A percentile compares a stretch with the other conserved stretches of the same genome.
Conservation (phyloP, 92 coral and sea anemone species). For the Diadumene lineata region DNA sequence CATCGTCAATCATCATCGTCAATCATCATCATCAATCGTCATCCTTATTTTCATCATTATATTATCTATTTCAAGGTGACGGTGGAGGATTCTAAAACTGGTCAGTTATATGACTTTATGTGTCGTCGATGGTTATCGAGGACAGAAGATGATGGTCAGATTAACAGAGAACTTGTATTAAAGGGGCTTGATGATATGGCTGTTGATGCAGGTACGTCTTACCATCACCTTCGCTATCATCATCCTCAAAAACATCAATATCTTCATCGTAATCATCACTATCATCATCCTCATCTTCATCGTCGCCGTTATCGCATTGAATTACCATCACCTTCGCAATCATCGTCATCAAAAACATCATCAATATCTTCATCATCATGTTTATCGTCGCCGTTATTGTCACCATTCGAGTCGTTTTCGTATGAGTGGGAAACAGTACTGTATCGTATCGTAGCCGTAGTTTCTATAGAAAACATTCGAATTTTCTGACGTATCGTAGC, state of each 20-base stretch:
- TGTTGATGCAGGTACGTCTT: constrained; percentile 51
- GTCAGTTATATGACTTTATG: constrained; percentile 74
- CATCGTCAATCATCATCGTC: background rate
- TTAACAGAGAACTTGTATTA: constrained; percentile 76
- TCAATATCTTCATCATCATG: background rate
- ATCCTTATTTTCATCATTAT: background rate
- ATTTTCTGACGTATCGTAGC: too few relatives aligned
- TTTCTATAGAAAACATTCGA: too few relatives aligned
- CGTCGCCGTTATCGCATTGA: background rate
- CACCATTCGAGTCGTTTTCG: too few relatives aligned
- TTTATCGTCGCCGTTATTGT: background rate
- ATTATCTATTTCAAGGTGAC: constrained; percentile 53
- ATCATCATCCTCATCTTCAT: background rate
- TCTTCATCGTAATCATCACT: background rate
- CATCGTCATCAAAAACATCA: background rate
- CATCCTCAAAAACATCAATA: background rate
- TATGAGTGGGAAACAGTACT: too few relatives aligned
- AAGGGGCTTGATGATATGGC: constrained; percentile 52
- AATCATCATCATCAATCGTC: background rate
- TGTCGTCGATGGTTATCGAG: constrained; percentile 90
- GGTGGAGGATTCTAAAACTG: constrained; percentile 75
- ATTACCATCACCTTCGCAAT: background rate
- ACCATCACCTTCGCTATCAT: background rate
- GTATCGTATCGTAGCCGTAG: too few relatives aligned
- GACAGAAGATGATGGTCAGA: constrained; percentile 83